Evolutionary conservation across 30 jellyfish, hydroid and myxozoan species (phyloP), one percentile per base, ranked within the genome.

Genomic region (Aurelia sp.): DNA sequence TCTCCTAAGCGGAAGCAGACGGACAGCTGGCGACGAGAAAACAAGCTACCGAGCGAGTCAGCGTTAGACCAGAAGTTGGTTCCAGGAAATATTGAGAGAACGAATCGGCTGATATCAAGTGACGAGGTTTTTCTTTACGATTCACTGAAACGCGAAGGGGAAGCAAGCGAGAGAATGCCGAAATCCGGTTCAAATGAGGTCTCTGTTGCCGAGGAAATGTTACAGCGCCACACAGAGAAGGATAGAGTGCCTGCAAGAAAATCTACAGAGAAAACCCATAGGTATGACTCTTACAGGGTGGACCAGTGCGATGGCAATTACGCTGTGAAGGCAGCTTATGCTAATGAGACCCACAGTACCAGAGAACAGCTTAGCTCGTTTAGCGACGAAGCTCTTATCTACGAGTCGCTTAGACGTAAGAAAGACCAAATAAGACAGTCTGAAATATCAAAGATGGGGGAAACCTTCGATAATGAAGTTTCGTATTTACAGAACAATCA

Each of bases 341-440:
- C 55, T 44, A 0, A 44, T 7, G 55, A 44, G 55, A 44, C 55
- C 15, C 55, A 35, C 48, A 18, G 0, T 13, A 20, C 67, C 19
- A 8, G 35, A 21, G 69, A 76, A 38, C 87, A 76, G 41, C 69
- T 60, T 61, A 59, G 64, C 11, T 7, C 16, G 67, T 58, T 76
- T 17, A 76, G 87, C 20, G 87, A 60, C 17, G 87, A 76, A 41
- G 22, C 60, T 11, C 68, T 33, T 0, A 27, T 58, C 66, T 76
- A 76, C 60, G 87, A 60, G 33, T 76, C 87, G 17, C 50, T 76
- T 63, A 38, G 68, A 52, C 76, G 87, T 5, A 76, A 76, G 47
- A 59, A 76, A 51, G 87, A 41, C 21, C 58, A 76, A 13, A 60
- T 76, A 44, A 44, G 15, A 44, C 55, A 44, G 55, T 44, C 55